Conservation (phyloP, 2,797 vertebrate genomes). For the Adrianichthys oophorus region DNA sequence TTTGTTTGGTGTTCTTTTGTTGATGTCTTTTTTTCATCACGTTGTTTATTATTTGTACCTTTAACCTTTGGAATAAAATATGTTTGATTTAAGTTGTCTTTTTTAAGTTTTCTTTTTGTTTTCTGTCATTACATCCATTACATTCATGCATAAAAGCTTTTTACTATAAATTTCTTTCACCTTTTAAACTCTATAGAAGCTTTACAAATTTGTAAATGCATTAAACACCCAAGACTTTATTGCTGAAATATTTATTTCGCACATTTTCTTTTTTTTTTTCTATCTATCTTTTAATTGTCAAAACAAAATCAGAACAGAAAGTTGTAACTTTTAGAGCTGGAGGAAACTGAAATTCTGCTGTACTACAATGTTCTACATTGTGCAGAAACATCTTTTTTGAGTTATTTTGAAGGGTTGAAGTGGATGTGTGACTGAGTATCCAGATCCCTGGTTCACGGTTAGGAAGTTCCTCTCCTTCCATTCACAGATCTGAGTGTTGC, state of each 20-base stretch:
- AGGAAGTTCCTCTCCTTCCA: background rate
- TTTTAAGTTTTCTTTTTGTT: conserved; percentile 31
- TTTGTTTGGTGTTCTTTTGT: conserved; percentile 35
- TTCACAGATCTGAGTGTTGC: background rate
- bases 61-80: conserved; percentile 68
- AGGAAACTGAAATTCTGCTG: too few relatives aligned
- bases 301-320: too few relatives aligned
- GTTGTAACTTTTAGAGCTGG: too few relatives aligned
- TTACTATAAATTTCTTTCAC: too few relatives aligned
- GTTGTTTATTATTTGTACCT: conserved; percentile 70
- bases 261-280: too few relatives aligned
- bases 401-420: background rate
- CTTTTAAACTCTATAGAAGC: too few relatives aligned
- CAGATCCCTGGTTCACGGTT: background rate
- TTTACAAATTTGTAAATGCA: too few relatives aligned
- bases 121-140: background rate
- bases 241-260: too few relatives aligned
- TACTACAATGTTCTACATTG: too few relatives aligned
- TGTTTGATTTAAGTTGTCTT: conserved; percentile 61
- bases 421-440: background rate
- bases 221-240: too few relatives aligned
- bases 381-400: background rate
- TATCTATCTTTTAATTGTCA: too few relatives aligned
- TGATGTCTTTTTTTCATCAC: conserved; percentile 36
- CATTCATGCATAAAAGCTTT: too few relatives aligned